Conservation (phyloP, 2,888 invertebrate species). For the Bedellia somnulentella region DNA sequence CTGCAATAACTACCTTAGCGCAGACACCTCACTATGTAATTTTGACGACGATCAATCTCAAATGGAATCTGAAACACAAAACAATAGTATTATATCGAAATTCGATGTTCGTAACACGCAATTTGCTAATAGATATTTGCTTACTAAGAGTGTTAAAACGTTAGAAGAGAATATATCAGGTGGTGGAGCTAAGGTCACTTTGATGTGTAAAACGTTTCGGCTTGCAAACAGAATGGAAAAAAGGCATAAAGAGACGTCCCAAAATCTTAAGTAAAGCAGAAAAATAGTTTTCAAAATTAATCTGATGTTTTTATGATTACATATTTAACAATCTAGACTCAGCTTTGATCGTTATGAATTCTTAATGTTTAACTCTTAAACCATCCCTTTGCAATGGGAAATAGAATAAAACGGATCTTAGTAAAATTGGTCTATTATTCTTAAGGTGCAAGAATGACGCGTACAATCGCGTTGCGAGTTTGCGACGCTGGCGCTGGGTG, state of each 20-base stretch:
- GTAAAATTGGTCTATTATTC: too few species aligned
- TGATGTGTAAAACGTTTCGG: constrained; percentile 47
- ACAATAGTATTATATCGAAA: constrained; percentile 8
- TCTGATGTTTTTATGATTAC: too few species aligned
- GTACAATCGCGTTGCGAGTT: too few species aligned
- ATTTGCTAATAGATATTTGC: constrained; percentile 33
- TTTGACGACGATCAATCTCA: constrained; percentile 16
- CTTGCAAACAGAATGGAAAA: constrained; percentile 24
- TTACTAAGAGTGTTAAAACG: constrained; percentile 38
- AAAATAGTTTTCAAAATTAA: too few species aligned
- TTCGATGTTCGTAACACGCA: constrained; percentile 17
- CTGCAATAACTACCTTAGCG: constrained; percentile 23
- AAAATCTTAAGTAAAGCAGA: too few species aligned
- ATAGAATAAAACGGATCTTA: too few species aligned
- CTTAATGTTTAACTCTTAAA: too few species aligned
- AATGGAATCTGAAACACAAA: constrained; percentile 10
- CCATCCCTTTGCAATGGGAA: too few species aligned
- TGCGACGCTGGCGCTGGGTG: constrained; percentile 7
- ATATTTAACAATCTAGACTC: too few species aligned
- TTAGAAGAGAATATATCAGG: constrained; percentile 36
- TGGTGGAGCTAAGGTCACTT: constrained; percentile 43
- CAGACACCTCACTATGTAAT: constrained; percentile 18
- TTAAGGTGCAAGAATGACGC: too few species aligned
- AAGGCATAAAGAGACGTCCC: too few species aligned
- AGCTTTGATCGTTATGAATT: too few species aligned